Evolutionary conservation across 2,797 vertebrate species (phyloP), one percentile per base, ranked within the genome.

Genomic region (Melanotaenia parkinsoni): DNA sequence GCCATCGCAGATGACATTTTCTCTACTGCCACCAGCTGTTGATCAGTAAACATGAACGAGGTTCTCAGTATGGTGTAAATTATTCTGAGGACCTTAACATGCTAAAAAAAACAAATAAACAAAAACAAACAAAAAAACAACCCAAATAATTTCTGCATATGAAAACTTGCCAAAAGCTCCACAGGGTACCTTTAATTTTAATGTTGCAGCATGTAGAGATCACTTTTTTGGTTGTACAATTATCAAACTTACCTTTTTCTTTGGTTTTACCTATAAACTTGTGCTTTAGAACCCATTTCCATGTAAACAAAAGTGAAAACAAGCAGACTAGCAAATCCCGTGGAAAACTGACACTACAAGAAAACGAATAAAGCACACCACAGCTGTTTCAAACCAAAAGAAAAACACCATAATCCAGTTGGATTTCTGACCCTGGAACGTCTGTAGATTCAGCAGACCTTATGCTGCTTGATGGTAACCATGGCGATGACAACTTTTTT

Each of bases 401-500:
- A 77, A 84, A 86, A 88, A 72, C 64, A 30, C 73, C 16, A 1
- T 45, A 35, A 75, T 89, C 91, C 87, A 81, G 88, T 80, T 83
- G 67, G 70, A 78, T 71, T 84, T 74, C 84, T 63, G 66, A 79
- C 67, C 81, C 74, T 22, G 18, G 54, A 67, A 56, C 12, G 81
- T 91, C 82, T 82, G 82, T 82, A 70, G 75, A 79, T 81, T 87
- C 74, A 63, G 86, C 88, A 81, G 84, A 86, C 74, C 77, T 35
- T 63, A 84, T 13, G 84, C 86, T 84, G 88, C 87, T 86, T 58
- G 75, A 79, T 58, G 63, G 79, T 69, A 35, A 83, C 80, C 58
- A 60, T 71, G 74, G 73, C 47, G 65, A 82, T 61, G 63, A 85
- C 7, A 32, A 43, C 24, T 18, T 62, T 56, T 86, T 73, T 81